These are phyloP conservation scores for Cebuella pygmaea DNA, from an alignment of 2,797 vertebrate species.

Conservation along the genomic window DNA sequence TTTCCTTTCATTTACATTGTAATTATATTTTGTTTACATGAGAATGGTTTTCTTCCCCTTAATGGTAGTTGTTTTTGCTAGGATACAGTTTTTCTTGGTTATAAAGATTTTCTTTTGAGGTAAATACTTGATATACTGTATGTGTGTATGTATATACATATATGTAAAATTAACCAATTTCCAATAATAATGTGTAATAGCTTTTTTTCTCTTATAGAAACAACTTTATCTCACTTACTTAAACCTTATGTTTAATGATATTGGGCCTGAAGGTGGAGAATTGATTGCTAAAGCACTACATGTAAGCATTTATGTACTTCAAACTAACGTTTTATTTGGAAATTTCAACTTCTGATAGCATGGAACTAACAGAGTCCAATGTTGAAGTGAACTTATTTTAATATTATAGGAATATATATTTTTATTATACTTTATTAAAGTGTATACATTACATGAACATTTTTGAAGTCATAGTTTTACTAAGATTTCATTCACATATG, in stretches of 20 bases:
- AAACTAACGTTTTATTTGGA: background rate
- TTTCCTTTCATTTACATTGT: conserved; percentile 40
- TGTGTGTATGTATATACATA: no score
- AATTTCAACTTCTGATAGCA: conserved; percentile 36
- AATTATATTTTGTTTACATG: conserved; percentile 38
- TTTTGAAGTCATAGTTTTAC: conserved; percentile 18
- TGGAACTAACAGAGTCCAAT: conserved; percentile 28
- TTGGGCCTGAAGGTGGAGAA: conserved; percentile 88
- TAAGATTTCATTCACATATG: background rate
- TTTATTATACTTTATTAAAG: conserved; percentile 39
- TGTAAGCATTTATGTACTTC: conserved; percentile 84
- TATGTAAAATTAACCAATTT: background rate
- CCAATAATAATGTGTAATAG: background rate
- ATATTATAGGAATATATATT: background rate
- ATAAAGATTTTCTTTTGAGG: conserved; percentile 25
- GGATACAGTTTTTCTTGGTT: conserved; percentile 31
- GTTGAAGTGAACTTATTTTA: conserved; percentile 39
- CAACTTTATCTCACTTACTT: conserved; percentile 84
- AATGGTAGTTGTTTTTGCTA: background rate
- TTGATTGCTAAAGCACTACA: conserved; percentile 88
- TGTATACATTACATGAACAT: background rate
- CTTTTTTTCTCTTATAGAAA: conserved; percentile 77
- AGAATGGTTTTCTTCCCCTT: background rate
- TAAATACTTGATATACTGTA: background rate
- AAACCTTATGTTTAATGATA: conserved; percentile 93